A percentile compares a stretch with the other conserved stretches of the same genome.
phyloP scores from a whole-genome alignment of 2,888 invertebrate genomes.

The Anthoptus insignis region DNA sequence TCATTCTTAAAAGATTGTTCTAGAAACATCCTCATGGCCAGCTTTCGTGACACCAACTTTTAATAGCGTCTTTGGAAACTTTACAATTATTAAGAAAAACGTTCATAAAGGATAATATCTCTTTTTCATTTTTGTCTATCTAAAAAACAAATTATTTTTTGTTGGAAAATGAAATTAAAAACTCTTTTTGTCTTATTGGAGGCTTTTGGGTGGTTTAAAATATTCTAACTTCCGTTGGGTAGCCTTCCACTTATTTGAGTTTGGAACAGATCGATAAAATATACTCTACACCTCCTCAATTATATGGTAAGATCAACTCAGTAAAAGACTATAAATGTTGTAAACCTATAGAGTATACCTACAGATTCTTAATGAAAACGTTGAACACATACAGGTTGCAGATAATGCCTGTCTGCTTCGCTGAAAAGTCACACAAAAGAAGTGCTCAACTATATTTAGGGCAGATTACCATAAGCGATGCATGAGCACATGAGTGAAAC shows the following conservation, averaged over 20 bases:
- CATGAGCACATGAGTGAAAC: background rate
- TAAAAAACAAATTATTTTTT: background rate
- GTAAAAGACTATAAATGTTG: no score
- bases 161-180: background rate
- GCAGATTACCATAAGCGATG: slow-evolving; percentile 15
- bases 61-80: slow-evolving; percentile 11
- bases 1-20: background rate
- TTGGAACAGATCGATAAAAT: no score
- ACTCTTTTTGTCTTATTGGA: no score
- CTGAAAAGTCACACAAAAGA: slow-evolving; percentile 10
- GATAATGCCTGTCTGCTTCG: background rate
- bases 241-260: no score
- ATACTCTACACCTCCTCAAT: no score
- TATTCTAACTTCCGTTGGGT: no score
- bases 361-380: no score
- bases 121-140: background rate
- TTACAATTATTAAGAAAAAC: slow-evolving; percentile 2
- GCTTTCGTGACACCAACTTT: slow-evolving; percentile 11
- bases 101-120: background rate
- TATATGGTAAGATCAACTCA: no score
- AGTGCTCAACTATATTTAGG: slow-evolving; percentile 9
- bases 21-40: background rate
- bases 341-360: no score
- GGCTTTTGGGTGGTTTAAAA: no score
- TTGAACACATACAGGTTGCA: background rate